Base-by-base conservation (phyloP, 2,113 vertebrate species). In the Danionella cerebrum region DNA sequence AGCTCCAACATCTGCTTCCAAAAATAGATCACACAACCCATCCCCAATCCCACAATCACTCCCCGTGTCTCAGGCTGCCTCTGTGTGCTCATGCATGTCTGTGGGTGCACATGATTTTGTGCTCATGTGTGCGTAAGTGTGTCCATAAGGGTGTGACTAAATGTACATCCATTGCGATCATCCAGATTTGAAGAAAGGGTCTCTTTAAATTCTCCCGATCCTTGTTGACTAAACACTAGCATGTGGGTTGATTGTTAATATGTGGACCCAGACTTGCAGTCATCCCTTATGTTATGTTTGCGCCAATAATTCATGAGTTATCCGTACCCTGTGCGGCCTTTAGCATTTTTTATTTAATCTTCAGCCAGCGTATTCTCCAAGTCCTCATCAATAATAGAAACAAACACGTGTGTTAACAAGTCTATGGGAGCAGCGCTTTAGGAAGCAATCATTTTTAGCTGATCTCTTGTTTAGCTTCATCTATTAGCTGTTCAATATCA, bases 241-340 rank as follows among this genome's bases (percentile, higher is more conserved):
- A 47, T 7, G 19, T 24, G n/a, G 19, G 13, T n/a, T 1, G 7
- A 51, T 55, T 67, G 52, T 42, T 70, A 59, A 71, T 38, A 27
- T 12, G 36, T 42, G 45, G 51, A 89, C 87, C 86, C 83, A 89
- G 85, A 90, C 83, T 83, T 81, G 83, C 77, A 83, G 74, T 82
- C 82, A 86, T 92, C 90, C 87, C 87, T 85, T 85, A 90, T 74
- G 89, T 80, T 83, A 85, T 91, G 86, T 85, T 87, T 81, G 84
- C 89, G 90, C 90, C 91, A 95, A 92, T 95, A 92, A 95, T 94
- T 94, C 89, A 93, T 92, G 90, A 93, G 90, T 90, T 90, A 93
- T 93, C 90, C 87, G 85, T 82, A 87, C 89, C 89, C 90, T 85
- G 80, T 81, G 82, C 85, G 84, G 89, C 92, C 91, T 91, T 94